A percentile compares a stretch with the other conserved stretches of the same genome.
These are phyloP conservation scores for Tenthredo mesomela DNA, from an alignment of 2,888 invertebrate species.

Conservation along the genomic window DNA sequence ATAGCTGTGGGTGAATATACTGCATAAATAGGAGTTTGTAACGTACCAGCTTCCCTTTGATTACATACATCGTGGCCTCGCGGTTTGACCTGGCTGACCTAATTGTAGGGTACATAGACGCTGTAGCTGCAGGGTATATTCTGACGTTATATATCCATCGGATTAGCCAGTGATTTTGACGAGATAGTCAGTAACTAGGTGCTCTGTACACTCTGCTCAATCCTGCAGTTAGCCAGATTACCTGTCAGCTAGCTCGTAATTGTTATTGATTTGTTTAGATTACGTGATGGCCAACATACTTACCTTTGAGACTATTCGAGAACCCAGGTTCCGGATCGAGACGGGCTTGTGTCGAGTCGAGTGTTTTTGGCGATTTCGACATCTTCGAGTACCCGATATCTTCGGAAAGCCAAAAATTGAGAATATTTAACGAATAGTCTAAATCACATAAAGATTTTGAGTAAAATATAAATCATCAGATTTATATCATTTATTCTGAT, in stretches of 20 bases:
- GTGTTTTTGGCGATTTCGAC: too few species aligned
- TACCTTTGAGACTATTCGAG: too few species aligned
- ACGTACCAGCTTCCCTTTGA: neutral
- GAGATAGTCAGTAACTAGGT: slow-evolving; percentile 13
- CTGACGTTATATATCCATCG: neutral
- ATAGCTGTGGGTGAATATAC: neutral
- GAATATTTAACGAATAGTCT: too few species aligned
- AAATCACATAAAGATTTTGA: too few species aligned
- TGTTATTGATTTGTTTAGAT: neutral
- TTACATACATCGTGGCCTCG: neutral
- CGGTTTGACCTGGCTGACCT: slow-evolving; percentile 19
- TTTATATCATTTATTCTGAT: too few species aligned
- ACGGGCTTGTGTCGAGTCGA: too few species aligned
- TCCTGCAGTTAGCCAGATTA: neutral
- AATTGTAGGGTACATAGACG: slow-evolving; percentile 2
- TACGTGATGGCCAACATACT: neutral
- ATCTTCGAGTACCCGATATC: too few species aligned
- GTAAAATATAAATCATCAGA: too few species aligned
- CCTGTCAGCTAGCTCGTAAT: slow-evolving; percentile 3
- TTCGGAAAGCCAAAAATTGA: too few species aligned
- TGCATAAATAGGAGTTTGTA: neutral
- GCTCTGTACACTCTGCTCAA: slow-evolving; percentile 14
- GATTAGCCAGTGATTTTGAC: slow-evolving; percentile 10
- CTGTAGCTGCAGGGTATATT: neutral
- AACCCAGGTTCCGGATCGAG: too few species aligned